Conservation (phyloP, 2,797 vertebrate genomes). For the Chiroxiphia lanceolata region DNA sequence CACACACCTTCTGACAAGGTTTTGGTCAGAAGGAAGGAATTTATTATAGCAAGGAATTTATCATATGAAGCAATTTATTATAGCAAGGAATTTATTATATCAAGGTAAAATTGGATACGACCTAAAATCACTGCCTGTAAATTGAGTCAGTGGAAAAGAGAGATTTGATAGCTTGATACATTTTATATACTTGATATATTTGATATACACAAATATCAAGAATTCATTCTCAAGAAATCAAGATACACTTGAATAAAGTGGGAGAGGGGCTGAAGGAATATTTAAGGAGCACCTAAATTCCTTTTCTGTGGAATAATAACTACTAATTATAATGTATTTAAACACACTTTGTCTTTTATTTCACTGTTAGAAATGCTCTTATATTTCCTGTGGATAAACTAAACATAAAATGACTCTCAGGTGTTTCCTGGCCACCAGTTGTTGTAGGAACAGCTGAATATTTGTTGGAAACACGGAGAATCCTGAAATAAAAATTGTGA, state of each 20-base stretch:
- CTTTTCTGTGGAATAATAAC: background rate
- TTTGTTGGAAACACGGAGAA: background rate
- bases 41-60: background rate
- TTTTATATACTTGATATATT: too few species aligned
- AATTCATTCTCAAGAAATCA: too few species aligned
- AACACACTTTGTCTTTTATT: background rate
- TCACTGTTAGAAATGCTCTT: background rate
- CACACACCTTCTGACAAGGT: too few species aligned
- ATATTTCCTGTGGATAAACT: accelerated
- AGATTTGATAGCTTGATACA: accelerated
- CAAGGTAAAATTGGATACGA: accelerated
- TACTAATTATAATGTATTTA: background rate
- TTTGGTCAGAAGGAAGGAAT: background rate
- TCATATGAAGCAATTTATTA: background rate
- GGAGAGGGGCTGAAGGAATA: background rate
- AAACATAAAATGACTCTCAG: accelerated
- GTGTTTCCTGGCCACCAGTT: accelerated
- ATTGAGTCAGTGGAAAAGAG: background rate
- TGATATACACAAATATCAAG: background rate
- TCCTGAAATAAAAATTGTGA: too few species aligned
- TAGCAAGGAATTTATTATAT: background rate
- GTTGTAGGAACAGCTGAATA: background rate
- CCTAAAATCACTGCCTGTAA: accelerated
- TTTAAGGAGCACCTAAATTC: background rate
- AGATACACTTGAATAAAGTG: too few species aligned